Evolutionary conservation across 2,797 vertebrate genomes (phyloP).

Genomic region (Taenioides sp.): DNA sequence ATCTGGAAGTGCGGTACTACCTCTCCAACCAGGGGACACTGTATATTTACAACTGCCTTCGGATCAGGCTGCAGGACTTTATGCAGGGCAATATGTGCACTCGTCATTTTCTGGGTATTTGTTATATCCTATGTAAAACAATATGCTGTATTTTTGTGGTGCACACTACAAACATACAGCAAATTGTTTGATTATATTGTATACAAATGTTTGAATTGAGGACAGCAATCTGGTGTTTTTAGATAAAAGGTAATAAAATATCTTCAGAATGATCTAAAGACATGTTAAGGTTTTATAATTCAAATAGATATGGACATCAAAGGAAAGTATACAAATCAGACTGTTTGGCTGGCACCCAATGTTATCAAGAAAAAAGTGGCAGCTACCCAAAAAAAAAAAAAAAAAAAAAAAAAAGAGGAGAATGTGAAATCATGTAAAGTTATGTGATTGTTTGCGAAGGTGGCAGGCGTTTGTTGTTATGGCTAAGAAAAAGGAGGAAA

Average conservation of each 20-base stretch:
- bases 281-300: constrained; percentile 29
- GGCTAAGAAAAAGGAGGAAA: constrained; percentile 14
- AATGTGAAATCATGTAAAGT: constrained; percentile 55
- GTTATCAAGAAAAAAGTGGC: constrained; percentile 61
- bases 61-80: constrained; percentile 95
- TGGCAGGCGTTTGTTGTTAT: constrained; percentile 15
- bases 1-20: constrained; percentile 93
- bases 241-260: constrained; percentile 24
- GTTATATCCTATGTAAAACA: constrained; percentile 93
- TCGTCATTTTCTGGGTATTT: constrained; percentile 98
- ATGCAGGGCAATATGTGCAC: constrained; percentile 95
- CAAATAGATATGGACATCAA: constrained; percentile 27
- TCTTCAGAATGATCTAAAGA: constrained; percentile 20
- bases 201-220: constrained; percentile 27
- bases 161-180: constrained; percentile 4
- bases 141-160: constrained; percentile 33
- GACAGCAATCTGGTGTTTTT: constrained; percentile 26
- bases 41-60: constrained; percentile 95
- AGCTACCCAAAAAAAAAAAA: constrained; percentile 65
- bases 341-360: constrained; percentile 26
- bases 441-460: constrained; percentile 27
- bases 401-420: too few species aligned
- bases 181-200: neutral
- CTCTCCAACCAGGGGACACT: constrained; percentile 88
- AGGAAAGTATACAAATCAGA: constrained; percentile 14